Conservation (phyloP, 2,113 vertebrate species). For the Hemiprocne comata region DNA sequence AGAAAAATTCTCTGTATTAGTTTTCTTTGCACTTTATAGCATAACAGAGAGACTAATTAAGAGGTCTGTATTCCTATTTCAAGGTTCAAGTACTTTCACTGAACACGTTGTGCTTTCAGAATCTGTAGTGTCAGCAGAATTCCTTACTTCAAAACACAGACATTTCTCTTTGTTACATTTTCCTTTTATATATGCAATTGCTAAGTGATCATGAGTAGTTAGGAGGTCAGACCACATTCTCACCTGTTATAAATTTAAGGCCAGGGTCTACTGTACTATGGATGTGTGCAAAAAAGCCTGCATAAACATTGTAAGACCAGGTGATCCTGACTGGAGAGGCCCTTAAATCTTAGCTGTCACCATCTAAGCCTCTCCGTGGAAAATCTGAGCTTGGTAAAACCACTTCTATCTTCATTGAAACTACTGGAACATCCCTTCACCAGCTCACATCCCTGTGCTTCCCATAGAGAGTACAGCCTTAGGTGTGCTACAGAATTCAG, state of each 20-base stretch:
- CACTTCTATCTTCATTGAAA: not conserved
- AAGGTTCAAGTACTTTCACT: conserved; percentile 73
- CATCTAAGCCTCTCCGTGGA: not conserved
- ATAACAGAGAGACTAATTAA: conserved; percentile 74
- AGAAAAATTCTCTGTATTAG: conserved; percentile 57
- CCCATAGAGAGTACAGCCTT: not conserved
- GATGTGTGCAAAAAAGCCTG: not conserved
- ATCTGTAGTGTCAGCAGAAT: conserved; percentile 58
- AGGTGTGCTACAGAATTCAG: not conserved
- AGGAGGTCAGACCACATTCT: not conserved
- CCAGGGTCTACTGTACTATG: not conserved
- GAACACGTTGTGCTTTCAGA: conserved; percentile 32
- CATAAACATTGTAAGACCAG: not conserved
- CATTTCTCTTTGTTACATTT: conserved; percentile 15
- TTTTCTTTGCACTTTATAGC: conserved; percentile 66
- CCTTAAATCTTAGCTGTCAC: not conserved
- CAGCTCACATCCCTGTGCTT: not conserved
- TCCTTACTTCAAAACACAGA: conserved; percentile 26
- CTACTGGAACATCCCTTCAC: not conserved
- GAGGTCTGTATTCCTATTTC: conserved; percentile 76
- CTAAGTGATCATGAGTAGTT: not conserved
- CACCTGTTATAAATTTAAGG: not conserved
- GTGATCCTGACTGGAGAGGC: not conserved
- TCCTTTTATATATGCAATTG: not conserved
- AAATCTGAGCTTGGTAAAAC: not conserved